Conservation (phyloP, 2,888 invertebrate species). For the Belgica antarctica region DNA sequence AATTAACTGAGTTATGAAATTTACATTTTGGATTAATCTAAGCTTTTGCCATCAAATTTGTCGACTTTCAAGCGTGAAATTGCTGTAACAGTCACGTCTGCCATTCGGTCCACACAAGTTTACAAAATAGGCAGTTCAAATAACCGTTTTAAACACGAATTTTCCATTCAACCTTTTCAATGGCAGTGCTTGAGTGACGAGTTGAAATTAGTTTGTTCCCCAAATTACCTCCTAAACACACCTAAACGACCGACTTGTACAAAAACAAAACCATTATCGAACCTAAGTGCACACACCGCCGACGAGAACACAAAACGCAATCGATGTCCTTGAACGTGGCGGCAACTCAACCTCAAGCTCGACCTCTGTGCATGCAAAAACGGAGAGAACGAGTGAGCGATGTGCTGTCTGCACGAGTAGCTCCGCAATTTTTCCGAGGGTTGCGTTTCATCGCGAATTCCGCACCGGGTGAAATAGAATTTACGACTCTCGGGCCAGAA, state of each 20-base stretch:
- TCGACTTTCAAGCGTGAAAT: too few relatives aligned
- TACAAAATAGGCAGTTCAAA: too few relatives aligned
- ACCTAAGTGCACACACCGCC: constrained; percentile 6
- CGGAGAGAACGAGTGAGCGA: too few relatives aligned
- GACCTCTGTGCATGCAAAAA: constrained; percentile 42
- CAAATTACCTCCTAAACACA: neutral
- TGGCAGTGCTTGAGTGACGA: too few relatives aligned
- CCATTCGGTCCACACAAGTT: too few relatives aligned
- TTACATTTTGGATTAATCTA: too few relatives aligned
- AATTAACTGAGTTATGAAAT: too few relatives aligned
- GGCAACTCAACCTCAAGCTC: constrained; percentile 25
- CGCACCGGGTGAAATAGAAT: neutral
- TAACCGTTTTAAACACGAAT: too few relatives aligned
- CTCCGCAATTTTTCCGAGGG: constrained; percentile 20
- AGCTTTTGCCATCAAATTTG: too few relatives aligned
- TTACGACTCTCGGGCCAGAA: neutral
- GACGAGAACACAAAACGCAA: constrained; percentile 15
- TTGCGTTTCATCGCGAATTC: constrained; percentile 35
- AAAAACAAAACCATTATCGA: constrained; percentile 8
- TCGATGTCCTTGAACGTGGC: constrained; percentile 28
- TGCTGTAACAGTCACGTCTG: too few relatives aligned
- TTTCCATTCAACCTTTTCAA: too few relatives aligned
- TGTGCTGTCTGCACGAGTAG: constrained; percentile 33
- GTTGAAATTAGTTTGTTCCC: neutral
- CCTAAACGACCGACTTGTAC: too few relatives aligned